Conservation (phyloP, 2,113 vertebrate genomes). For the Turdus rufiventris region DNA sequence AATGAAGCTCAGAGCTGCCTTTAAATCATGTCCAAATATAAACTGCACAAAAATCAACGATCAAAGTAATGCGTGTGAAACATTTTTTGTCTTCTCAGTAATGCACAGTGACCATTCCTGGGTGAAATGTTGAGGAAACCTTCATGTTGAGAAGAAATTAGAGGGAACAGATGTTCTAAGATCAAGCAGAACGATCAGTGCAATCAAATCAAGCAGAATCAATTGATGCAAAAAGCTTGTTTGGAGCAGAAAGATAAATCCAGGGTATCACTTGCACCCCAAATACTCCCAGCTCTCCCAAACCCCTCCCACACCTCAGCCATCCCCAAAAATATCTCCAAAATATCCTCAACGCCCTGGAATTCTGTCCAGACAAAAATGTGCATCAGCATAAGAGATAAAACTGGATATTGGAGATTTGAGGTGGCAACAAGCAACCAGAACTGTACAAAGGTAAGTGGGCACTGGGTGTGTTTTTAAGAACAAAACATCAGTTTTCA, state of each 20-base stretch:
- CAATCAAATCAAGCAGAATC: no score
- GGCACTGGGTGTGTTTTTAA: neutral
- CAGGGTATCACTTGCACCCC: neutral
- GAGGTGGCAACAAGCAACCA: neutral
- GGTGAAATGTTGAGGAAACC: neutral
- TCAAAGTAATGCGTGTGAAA: neutral
- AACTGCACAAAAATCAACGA: neutral
- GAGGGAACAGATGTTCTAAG: neutral
- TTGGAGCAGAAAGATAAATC: neutral
- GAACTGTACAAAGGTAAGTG: neutral
- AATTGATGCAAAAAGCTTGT: neutral
- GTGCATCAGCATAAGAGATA: neutral
- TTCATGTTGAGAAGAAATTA: neutral
- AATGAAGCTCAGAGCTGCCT: neutral
- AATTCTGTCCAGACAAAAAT: neutral
- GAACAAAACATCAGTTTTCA: neutral
- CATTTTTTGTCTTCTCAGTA: accelerated
- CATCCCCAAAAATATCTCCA: neutral
- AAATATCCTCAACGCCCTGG: neutral
- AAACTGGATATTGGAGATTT: neutral
- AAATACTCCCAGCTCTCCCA: neutral
- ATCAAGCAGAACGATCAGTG: neutral
- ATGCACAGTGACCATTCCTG: neutral
- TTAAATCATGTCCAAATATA: neutral
- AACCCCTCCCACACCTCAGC: neutral